These are phyloP conservation scores for Pseudochromis fuscus DNA, from an alignment of 2,797 vertebrate genomes.

Conservation along the genomic window DNA sequence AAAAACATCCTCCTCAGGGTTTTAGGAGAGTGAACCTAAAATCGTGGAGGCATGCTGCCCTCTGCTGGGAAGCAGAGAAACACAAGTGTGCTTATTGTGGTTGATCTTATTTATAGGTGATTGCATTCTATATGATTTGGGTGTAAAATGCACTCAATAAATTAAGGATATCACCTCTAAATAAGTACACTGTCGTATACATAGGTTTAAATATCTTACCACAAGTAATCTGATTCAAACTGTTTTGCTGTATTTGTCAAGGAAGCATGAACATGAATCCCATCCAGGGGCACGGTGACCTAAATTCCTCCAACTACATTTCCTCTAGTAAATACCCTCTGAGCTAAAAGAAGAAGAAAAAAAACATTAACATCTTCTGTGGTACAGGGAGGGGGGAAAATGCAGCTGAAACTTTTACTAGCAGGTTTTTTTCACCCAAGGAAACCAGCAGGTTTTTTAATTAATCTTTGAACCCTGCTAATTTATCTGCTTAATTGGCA, in stretches of 20 bases:
- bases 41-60: constrained; percentile 83
- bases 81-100: constrained; percentile 17
- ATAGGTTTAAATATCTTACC: constrained; percentile 41
- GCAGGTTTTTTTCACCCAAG: constrained; percentile 55
- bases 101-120: constrained; percentile 38
- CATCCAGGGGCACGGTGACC: constrained; percentile 71
- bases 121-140: constrained; percentile 11
- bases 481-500: constrained; percentile 84
- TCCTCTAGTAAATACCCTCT: constrained; percentile 70
- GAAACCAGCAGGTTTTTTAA: constrained; percentile 78
- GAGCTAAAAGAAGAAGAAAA: constrained; percentile 47
- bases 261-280: constrained; percentile 56
- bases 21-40: constrained; percentile 6
- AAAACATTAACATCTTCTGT: constrained; percentile 69
- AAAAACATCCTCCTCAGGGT: constrained; percentile 67
- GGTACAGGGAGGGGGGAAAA: constrained; percentile 24
- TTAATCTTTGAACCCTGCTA: constrained; percentile 84
- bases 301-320: constrained; percentile 73
- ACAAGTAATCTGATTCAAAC: constrained; percentile 57
- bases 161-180: constrained; percentile 43
- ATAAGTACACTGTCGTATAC: constrained; percentile 41
- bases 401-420: constrained; percentile 60
- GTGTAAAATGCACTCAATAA: constrained; percentile 51
- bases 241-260: constrained; percentile 58
- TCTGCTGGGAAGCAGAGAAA: constrained; percentile 73